Conservation (phyloP, 2,113 vertebrate species). For the Paraplagusia blochii region DNA sequence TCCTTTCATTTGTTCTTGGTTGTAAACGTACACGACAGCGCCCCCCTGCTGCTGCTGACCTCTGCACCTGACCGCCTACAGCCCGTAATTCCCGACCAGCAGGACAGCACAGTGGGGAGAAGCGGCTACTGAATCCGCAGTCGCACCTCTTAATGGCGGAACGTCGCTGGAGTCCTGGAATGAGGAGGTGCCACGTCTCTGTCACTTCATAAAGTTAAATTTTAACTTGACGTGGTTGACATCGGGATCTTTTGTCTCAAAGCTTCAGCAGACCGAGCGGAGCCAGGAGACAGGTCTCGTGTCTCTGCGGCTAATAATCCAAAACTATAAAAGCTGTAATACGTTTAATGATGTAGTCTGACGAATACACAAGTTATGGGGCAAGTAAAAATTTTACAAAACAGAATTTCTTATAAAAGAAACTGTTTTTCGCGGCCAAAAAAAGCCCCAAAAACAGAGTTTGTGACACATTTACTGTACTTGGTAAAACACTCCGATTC, state of each 20-base stretch:
- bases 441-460: too few species aligned
- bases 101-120: slow-evolving; percentile 20
- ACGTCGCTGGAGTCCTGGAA: neutral
- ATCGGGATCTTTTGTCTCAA: neutral
- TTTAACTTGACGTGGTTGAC: slow-evolving; percentile 3
- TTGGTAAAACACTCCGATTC: too few species aligned
- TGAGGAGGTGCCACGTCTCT: slow-evolving; percentile 7
- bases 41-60: slow-evolving; percentile 27
- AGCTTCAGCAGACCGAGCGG: neutral
- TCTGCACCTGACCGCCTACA: slow-evolving; percentile 10
- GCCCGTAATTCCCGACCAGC: slow-evolving; percentile 34
- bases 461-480: too few species aligned
- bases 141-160: slow-evolving; percentile 8
- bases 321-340: too few species aligned
- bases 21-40: slow-evolving; percentile 39
- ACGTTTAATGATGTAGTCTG: too few species aligned
- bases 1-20: slow-evolving; percentile 25
- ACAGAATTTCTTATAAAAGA: too few species aligned
- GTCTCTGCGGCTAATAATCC: too few species aligned
- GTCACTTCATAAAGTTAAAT: slow-evolving; percentile 2
- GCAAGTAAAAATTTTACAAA: too few species aligned
- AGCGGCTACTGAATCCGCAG: slow-evolving; percentile 15
- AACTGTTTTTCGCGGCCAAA: too few species aligned
- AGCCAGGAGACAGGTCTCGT: neutral
- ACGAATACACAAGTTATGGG: too few species aligned